Base-by-base conservation (phyloP, 2,113 vertebrate species). In the Oncorhynchus masou region DNA sequence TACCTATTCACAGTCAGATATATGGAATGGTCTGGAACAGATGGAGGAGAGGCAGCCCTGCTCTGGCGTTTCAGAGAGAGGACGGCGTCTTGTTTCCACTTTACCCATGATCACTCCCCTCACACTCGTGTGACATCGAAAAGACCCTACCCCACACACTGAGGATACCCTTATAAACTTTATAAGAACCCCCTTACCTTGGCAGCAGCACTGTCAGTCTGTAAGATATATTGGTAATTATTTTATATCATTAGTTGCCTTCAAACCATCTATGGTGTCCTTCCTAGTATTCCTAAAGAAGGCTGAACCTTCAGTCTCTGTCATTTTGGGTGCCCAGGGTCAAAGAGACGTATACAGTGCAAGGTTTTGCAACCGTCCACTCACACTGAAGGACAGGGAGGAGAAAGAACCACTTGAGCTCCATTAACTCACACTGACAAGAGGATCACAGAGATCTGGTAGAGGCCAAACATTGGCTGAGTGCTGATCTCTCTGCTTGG, bases 401-500 rank as follows among this genome's bases (percentile, higher is more conserved):
- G 34, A 70, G 68, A 70, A 39, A 19, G 34, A 24, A n/a, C 34
- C 24, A 57, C 81, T 77, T 81, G 25, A 84, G 76, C 86, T 89
- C 87, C 85, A 87, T 87, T 89, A 90, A 90, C 81, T 71, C 87
- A 78, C 80, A 83, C 82, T 87, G 88, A 91, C 88, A 91, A 66
- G 84, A 82, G 83, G 88, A 86, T 90, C 84, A 80, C 81, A 78
- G 84, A 78, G 88, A 89, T 54, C 51, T 54, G 51, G 15, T 54
- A 16, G 51, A 19, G 16, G 51, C 51, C 51, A 54, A 19, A 54
- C 1, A 54, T 16, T 54, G 51, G 16, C 39, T 45, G 39, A 45
- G 39, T 91, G 93, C 90, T 95, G 93, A 90, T 94, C 94, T 94
- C 92, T 71, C 70, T 31, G 78, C 74, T 82, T 85, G 86, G 79